Percentiles rank a stretch among this genome's conserved stretches.
Evolutionary conservation across 1,140 invertebrate genomes (phyloP).

Genomic region (Drosophila oshimai): DNA sequence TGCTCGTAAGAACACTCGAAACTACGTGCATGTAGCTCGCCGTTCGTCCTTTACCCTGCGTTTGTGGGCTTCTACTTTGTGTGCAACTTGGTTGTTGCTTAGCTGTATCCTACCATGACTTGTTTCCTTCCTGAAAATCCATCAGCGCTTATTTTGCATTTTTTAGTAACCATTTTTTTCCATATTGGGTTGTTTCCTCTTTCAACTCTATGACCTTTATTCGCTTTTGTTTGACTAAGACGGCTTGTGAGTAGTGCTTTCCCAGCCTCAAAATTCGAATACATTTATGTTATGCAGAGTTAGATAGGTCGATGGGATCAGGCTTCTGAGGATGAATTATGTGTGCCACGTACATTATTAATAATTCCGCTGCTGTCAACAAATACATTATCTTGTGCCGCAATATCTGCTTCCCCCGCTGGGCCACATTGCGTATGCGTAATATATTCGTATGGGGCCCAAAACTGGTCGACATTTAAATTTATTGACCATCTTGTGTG

Average conservation of each 20-base stretch:
- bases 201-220: too few relatives aligned
- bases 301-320: conserved; percentile 16
- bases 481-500: conserved; percentile 36
- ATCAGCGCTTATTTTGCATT: conserved; percentile 81
- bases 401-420: neutral
- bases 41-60: too few relatives aligned
- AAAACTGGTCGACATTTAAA: conserved; percentile 18
- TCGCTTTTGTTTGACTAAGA: conserved; percentile 63
- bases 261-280: conserved; percentile 39
- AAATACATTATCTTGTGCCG: conserved; percentile 66
- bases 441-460: conserved; percentile 61
- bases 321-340: conserved; percentile 72
- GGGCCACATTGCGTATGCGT: conserved; percentile 66
- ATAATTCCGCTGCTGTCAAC: conserved; percentile 77
- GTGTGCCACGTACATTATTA: conserved; percentile 78
- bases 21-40: conserved; percentile 68
- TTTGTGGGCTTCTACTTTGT: too few relatives aligned
- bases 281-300: conserved; percentile 53
- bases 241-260: conserved; percentile 72
- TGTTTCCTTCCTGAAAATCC: conserved; percentile 76
- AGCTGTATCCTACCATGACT: conserved; percentile 68
- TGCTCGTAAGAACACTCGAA: too few relatives aligned
- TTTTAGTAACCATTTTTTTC: conserved; percentile 69
- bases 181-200: too few relatives aligned
- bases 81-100: conserved; percentile 73